These are phyloP conservation scores for Heliornis fulica DNA, from an alignment of 2,113 vertebrate species.

Conservation along the genomic window DNA sequence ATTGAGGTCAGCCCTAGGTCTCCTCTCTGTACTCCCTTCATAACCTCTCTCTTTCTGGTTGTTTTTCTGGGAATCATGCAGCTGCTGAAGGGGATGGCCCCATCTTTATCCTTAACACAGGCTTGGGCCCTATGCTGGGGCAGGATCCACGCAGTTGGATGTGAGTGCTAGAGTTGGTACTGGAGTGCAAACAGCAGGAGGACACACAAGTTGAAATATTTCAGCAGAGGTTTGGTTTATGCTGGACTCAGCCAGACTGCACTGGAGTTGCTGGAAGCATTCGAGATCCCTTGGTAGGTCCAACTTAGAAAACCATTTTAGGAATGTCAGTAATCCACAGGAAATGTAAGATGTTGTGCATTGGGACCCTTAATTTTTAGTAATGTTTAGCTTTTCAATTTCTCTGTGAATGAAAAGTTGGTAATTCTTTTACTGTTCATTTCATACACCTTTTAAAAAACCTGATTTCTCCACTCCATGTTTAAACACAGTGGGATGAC, in stretches of 20 bases:
- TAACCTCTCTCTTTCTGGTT: not conserved
- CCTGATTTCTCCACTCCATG: not conserved
- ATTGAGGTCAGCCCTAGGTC: too few species aligned
- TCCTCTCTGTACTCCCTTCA: not conserved
- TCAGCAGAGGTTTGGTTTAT: not conserved
- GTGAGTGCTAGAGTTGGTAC: not conserved
- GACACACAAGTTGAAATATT: accelerated
- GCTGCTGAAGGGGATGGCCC: not conserved
- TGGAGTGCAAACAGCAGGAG: not conserved
- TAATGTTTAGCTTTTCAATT: not conserved
- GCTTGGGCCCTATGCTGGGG: not conserved
- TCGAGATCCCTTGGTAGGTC: not conserved
- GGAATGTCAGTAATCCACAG: not conserved
- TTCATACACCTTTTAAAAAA: not conserved
- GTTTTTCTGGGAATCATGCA: not conserved
- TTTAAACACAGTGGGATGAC: not conserved
- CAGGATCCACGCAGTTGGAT: not conserved
- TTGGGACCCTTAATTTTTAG: not conserved
- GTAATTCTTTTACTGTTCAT: too few species aligned
- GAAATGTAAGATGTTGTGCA: not conserved
- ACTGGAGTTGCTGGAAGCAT: not conserved
- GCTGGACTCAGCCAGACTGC: not conserved
- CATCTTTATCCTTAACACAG: not conserved
- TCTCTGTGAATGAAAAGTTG: not conserved
- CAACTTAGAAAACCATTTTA: not conserved